A percentile compares a stretch with the other conserved stretches of the same genome.
Conservation (phyloP, 2,797 vertebrate species). For the Tiaroga cobitis region DNA sequence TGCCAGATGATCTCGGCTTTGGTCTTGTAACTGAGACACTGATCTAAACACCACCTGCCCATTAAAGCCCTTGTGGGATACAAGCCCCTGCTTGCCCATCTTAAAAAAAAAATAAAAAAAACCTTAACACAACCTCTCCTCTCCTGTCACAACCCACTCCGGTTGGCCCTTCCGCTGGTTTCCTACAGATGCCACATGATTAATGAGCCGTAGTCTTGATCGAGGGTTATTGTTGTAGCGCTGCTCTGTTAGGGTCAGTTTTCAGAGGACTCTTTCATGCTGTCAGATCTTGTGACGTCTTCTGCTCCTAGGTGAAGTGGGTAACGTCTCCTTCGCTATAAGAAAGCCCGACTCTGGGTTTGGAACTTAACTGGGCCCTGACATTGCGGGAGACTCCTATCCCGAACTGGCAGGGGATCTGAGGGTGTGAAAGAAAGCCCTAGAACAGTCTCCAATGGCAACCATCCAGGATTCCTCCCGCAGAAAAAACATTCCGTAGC, state of each 20-base stretch:
- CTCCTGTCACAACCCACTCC: slow-evolving; percentile 37
- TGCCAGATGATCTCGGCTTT: slow-evolving; percentile 30
- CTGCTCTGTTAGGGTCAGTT: slow-evolving; percentile 54
- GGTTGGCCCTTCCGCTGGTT: slow-evolving; percentile 42
- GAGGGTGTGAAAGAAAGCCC: slow-evolving; percentile 59
- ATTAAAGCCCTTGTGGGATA: slow-evolving; percentile 23
- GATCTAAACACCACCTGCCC: slow-evolving; percentile 38
- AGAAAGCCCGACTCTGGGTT: slow-evolving; percentile 46
- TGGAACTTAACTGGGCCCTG: slow-evolving; percentile 55
- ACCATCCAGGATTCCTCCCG: slow-evolving; percentile 53
- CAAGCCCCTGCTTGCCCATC: slow-evolving; percentile 36
- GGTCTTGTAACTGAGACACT: slow-evolving; percentile 13
- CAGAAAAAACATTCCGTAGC: slow-evolving; percentile 57
- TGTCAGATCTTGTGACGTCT: slow-evolving; percentile 57
- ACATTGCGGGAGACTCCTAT: slow-evolving; percentile 57
- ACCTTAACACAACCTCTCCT: slow-evolving; percentile 30
- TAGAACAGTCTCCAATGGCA: slow-evolving; percentile 55
- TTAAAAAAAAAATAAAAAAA: slow-evolving; percentile 46
- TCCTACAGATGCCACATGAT: slow-evolving; percentile 56
- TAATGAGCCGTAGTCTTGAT: slow-evolving; percentile 59
- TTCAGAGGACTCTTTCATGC: slow-evolving; percentile 55
- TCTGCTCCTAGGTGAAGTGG: slow-evolving; percentile 54
- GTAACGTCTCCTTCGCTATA: slow-evolving; percentile 56
- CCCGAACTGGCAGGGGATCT: slow-evolving; percentile 61
- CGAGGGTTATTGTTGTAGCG: slow-evolving; percentile 56